These are phyloP conservation scores for Heterotis niloticus DNA, from an alignment of 2,113 vertebrate species.

Conservation along the genomic window DNA sequence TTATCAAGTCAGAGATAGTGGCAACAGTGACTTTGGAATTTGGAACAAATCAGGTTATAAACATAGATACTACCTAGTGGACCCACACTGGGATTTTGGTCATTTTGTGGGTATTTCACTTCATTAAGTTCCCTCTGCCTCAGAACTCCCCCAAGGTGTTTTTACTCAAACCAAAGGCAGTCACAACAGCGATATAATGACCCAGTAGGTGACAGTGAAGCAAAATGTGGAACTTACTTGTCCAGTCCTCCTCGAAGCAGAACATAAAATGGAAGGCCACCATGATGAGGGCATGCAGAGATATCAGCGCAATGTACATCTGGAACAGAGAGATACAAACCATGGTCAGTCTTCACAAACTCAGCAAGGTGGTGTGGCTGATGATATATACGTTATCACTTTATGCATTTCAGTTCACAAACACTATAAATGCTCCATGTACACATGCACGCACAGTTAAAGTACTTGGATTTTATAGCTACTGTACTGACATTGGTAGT, in stretches of 20 bases:
- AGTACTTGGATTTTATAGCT: no score
- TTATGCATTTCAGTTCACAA: no score
- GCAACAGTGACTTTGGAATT: no score
- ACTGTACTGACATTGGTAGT: no score
- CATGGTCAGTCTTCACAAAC: neutral
- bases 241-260: slow-evolving; percentile 95
- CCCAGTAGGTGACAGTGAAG: neutral
- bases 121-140: neutral
- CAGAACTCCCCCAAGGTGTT: neutral
- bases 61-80: no score
- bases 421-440: no score
- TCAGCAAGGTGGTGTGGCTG: slow-evolving; percentile 15
- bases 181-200: neutral
- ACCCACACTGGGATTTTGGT: no score
- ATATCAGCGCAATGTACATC: slow-evolving; percentile 99
- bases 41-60: no score
- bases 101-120: no score
- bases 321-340: slow-evolving; percentile 53
- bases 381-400: no score
- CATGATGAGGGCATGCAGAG: slow-evolving; percentile 87
- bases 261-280: slow-evolving; percentile 91
- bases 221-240: slow-evolving; percentile 74
- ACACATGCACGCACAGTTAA: no score
- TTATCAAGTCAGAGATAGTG: no score
- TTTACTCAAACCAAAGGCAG: neutral